These are phyloP conservation scores for Trichopoda pennipes DNA, from an alignment of 2,888 invertebrate species.

Conservation along the genomic window DNA sequence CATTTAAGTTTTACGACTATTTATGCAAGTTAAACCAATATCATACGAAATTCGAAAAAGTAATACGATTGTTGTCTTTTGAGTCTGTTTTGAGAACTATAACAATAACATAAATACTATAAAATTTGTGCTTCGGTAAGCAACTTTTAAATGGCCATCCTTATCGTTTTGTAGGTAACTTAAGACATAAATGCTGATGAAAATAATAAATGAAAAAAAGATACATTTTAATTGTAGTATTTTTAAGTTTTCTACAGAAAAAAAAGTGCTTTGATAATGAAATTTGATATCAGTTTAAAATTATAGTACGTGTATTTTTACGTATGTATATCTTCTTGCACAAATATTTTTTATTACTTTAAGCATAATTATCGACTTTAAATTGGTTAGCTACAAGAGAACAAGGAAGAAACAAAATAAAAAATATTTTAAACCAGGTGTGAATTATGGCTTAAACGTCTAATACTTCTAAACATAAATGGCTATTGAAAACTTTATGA, in stretches of 20 bases:
- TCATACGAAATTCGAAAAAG: constrained; percentile 26
- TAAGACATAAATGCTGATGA: constrained; percentile 53
- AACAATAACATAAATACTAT: constrained; percentile 13
- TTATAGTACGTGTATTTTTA: constrained; percentile 30
- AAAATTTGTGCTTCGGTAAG: constrained; percentile 34
- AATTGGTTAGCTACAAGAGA: background rate
- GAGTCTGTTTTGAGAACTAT: background rate
- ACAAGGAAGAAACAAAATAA: background rate
- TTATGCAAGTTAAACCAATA: constrained; percentile 20
- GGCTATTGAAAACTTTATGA: background rate
- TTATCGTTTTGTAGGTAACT: constrained; percentile 61
- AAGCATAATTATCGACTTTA: constrained; percentile 2
- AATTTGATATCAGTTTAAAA: constrained; percentile 46
- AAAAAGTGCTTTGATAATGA: constrained; percentile 42
- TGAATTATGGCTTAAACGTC: constrained; percentile 17
- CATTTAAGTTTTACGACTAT: constrained; percentile 42
- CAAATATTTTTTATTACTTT: constrained; percentile 23
- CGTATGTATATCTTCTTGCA: constrained; percentile 6
- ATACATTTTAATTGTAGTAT: constrained; percentile 3
- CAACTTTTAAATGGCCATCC: constrained; percentile 43
- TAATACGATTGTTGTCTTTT: constrained; percentile 11
- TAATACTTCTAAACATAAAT: background rate
- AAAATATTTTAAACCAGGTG: constrained; percentile 31
- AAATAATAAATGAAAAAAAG: background rate
- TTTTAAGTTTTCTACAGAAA: constrained; percentile 34